Evolutionary conservation across 2,113 vertebrate species (phyloP), one percentile per base, ranked within the genome.

Genomic region (Xiphophorus couchianus): DNA sequence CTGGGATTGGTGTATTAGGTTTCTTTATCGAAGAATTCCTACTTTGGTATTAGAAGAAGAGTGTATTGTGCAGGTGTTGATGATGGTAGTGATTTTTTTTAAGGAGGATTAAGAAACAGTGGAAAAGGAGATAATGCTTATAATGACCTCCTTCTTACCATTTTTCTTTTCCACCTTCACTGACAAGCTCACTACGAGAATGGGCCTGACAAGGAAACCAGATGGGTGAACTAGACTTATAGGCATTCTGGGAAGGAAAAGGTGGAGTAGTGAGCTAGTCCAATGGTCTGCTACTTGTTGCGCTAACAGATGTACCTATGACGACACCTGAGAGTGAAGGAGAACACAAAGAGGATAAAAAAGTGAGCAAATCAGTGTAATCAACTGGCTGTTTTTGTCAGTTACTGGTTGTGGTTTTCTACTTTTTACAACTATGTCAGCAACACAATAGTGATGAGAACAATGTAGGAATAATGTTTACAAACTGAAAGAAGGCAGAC

Each of bases 401-500:
- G 66, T 33, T 35, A 10, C 27, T 25, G 37, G 42, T 51, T 69
- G 62, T 37, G 17, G 61, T 76, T 74, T 73, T 61, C 31, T 62
- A 33, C 35, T 67, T 70, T 66, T 63, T 48, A 62, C 69, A 74
- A 35, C 54, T 8, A 31, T 22, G 54, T 60, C 22, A 35, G 54
- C 39, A 39, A 67, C 30, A 54, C 5, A 5, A 65, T 64, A 63
- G 74, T 73, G 77, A 51, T 54, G 76, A 80, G 77, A 79, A 78
- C 69, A 39, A 82, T 78, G 84, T 77, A 88, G 81, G 81, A 92
- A 80, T 83, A 83, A 74, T 89, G 90, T 92, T 92, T 89, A 92
- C 91, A 92, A 86, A 87, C 79, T 73, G 82, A 85, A 64, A 74
- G 73, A 39, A 69, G 35, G 83, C 77, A 79, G 68, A 81, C 69